Base-by-base conservation (phyloP, 1,140 invertebrate species). In the Calephelis virginiensis region DNA sequence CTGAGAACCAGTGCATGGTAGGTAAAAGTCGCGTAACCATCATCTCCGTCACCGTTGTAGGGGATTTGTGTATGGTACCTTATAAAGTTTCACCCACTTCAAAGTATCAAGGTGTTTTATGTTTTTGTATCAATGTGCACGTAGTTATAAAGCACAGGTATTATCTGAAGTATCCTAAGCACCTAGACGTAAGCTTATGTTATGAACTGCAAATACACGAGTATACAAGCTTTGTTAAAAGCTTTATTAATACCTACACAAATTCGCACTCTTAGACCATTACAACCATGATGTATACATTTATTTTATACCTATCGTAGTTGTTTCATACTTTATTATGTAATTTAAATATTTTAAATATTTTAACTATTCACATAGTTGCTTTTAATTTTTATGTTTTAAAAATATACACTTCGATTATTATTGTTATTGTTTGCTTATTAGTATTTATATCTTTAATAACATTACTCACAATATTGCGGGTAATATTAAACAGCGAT, bases 61-160 rank as follows among this genome's bases (percentile, higher is more conserved):
- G 86, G 82, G 86, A 90, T 90, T 90, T 89, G 88, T 90, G 85
- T 89, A 89, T 81, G 88, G 86, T 89, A 88, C 88, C 88, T 90
- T 90, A 84, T 88, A 90, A 90, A 90, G 88, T 90, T 90, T 90
- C 88, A 90, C 88, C 88, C 88, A 88, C 84, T 87, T 85, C 74
- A 71, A 81, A 72, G 74, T 74, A 73, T 83, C 72, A 70, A 79
- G 79, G 70, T 84, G 79, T 84, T 79, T 76, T 82, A 75, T 90
- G 72, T 89, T 75, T 82, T 63, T 83, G 71, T 80, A 73, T 78
- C 71, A 77, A 75, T 85, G 75, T 82, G 81, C 83, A 87, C 83
- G 81, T 86, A 86, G 83, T 70, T 63, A 73, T 70, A 53, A 61
- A 75, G 77, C 83, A 86, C 82, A 74, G 64, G 67, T 68, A 68